Conservation (phyloP, 2,113 vertebrate species). For the Ictidomys tridecemlineatus region DNA sequence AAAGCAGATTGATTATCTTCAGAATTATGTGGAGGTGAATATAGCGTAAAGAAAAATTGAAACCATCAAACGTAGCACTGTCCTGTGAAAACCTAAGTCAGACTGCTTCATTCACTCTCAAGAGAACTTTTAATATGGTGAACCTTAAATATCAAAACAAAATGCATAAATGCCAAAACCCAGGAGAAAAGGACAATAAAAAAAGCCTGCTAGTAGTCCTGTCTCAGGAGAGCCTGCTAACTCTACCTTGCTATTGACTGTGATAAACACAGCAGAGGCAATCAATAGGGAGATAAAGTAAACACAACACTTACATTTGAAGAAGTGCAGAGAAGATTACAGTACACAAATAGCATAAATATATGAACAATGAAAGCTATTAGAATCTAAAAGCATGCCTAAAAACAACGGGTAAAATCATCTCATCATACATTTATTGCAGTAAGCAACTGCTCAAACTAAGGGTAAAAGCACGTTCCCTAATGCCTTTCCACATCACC, state of each 20-base stretch:
- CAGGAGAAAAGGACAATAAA: slow-evolving; percentile 48
- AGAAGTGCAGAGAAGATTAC: background rate
- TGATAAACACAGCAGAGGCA: slow-evolving; percentile 44
- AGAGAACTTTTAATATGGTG: slow-evolving; percentile 29
- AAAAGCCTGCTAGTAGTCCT: slow-evolving; percentile 16
- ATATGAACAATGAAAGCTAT: background rate
- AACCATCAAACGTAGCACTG: background rate
- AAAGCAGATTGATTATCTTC: background rate
- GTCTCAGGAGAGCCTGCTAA: background rate
- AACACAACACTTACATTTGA: background rate
- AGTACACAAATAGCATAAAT: background rate
- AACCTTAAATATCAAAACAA: slow-evolving; percentile 70
- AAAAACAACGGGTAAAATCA: background rate
- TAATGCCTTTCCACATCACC: background rate
- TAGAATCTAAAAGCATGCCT: background rate
- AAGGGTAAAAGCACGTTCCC: background rate
- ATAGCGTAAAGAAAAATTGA: background rate
- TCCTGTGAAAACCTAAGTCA: background rate
- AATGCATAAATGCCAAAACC: slow-evolving; percentile 46
- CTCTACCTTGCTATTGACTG: background rate
- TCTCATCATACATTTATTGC: background rate
- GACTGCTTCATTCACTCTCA: background rate
- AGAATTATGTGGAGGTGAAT: background rate
- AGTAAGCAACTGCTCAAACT: background rate
- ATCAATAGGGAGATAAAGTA: slow-evolving; percentile 24